phyloP scores from a whole-genome alignment of 2,888 invertebrate species.

The Cylindroiulus punctatus region DNA sequence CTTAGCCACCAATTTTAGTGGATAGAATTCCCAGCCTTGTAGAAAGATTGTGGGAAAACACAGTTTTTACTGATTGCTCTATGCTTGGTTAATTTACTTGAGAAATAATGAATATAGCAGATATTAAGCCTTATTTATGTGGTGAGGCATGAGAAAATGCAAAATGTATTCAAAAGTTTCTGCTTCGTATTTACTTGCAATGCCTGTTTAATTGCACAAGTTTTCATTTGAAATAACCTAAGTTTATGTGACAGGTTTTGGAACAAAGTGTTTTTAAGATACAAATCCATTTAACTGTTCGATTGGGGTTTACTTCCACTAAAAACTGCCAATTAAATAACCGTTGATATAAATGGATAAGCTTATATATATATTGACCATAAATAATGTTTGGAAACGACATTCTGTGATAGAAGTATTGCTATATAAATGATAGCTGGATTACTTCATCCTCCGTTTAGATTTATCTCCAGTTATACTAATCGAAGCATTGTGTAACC shows the following conservation, averaged over 20 bases:
- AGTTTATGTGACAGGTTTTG: not conserved
- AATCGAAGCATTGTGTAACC: not conserved
- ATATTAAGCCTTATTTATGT: not conserved
- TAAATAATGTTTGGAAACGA: not conserved
- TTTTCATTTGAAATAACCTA: not conserved
- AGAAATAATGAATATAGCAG: no score
- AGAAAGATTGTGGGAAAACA: not conserved
- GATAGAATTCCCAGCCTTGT: not conserved
- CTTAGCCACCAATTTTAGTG: not conserved
- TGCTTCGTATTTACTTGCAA: not conserved
- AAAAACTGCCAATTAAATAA: not conserved
- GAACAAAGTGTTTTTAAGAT: not conserved
- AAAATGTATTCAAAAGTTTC: not conserved
- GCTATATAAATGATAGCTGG: not conserved
- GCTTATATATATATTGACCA: not conserved
- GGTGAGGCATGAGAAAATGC: not conserved
- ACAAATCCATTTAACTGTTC: not conserved
- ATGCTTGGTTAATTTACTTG: no score
- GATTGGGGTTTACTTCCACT: not conserved
- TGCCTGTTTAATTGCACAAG: not conserved
- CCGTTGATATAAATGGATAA: not conserved
- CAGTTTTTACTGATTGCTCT: not conserved
- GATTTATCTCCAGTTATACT: not conserved
- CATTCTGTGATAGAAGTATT: not conserved
- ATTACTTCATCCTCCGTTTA: not conserved